Evolutionary conservation across 2,888 invertebrate genomes (phyloP).

Genomic region (Schrankia costaestrigalis): DNA sequence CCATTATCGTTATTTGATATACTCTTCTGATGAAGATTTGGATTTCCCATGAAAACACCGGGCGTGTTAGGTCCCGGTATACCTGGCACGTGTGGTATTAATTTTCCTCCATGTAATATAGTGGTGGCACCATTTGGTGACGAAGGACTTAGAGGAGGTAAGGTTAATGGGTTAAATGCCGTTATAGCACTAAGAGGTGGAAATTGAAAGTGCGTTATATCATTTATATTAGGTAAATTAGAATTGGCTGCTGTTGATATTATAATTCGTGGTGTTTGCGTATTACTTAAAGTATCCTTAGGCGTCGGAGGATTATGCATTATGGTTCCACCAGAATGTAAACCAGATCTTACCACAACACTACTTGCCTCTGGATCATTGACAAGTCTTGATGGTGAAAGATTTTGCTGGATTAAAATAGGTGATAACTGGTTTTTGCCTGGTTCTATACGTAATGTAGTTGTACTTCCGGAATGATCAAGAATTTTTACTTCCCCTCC

Average conservation of each 20-base stretch:
- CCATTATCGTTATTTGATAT: constrained; percentile 39
- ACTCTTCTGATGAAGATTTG: constrained; percentile 43
- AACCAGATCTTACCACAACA: constrained; percentile 88
- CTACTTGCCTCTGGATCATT: constrained; percentile 81
- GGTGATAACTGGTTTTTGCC: constrained; percentile 81
- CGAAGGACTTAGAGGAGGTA: constrained; percentile 77
- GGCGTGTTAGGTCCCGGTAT: constrained; percentile 90
- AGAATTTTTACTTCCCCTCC: constrained; percentile 89
- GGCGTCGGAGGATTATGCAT: constrained; percentile 82
- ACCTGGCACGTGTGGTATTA: constrained; percentile 92
- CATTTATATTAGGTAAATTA: constrained; percentile 76
- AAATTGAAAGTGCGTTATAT: constrained; percentile 81
- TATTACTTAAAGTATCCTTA: constrained; percentile 62
- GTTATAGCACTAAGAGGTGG: constrained; percentile 86
- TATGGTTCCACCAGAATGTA: constrained; percentile 92
- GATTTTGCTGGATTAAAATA: constrained; percentile 71
- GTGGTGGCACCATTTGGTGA: constrained; percentile 82
- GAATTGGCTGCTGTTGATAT: constrained; percentile 79
- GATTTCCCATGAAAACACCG: constrained; percentile 56
- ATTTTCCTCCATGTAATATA: constrained; percentile 85
- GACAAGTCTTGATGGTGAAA: constrained; percentile 67
- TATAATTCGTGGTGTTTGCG: constrained; percentile 79
- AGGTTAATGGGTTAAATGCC: constrained; percentile 85
- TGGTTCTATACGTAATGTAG: constrained; percentile 85
- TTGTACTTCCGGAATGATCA: constrained; percentile 84